phyloP scores from a whole-genome alignment of 1,140 invertebrate species.

The Calycopis cecrops region DNA sequence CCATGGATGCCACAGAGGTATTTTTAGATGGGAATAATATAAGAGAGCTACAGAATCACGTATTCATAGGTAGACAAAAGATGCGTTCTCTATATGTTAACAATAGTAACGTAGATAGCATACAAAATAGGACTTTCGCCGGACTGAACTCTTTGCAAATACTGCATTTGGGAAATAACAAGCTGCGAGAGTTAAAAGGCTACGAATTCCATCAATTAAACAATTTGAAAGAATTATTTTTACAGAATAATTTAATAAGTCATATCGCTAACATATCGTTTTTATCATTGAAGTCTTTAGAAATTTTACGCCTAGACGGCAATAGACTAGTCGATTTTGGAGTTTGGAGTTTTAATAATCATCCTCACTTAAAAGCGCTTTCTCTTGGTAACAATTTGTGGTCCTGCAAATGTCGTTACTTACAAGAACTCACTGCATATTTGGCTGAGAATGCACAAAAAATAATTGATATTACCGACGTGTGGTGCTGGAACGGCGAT shows the following conservation, averaged over 20 bases:
- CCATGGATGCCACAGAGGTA: conserved; percentile 95
- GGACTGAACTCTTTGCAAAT: conserved; percentile 87
- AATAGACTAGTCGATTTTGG: conserved; percentile 88
- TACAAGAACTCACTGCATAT: conserved; percentile 90
- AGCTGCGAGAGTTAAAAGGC: conserved; percentile 85
- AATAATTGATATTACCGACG: conserved; percentile 84
- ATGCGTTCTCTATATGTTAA: conserved; percentile 91
- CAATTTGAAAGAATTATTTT: conserved; percentile 87
- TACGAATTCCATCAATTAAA: conserved; percentile 92
- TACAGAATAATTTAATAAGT: conserved; percentile 90
- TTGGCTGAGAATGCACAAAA: conserved; percentile 87
- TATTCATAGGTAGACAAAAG: conserved; percentile 94
- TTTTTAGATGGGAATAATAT: conserved; percentile 94
- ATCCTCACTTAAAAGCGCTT: conserved; percentile 82
- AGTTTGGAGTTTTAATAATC: conserved; percentile 87
- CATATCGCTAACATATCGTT: conserved; percentile 89
- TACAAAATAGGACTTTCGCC: conserved; percentile 95
- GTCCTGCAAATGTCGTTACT: conserved; percentile 93
- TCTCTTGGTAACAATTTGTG: conserved; percentile 88
- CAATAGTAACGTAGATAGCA: conserved; percentile 87
- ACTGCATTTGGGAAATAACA: conserved; percentile 91
- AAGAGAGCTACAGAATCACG: conserved; percentile 88
- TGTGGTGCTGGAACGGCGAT: conserved; percentile 88
- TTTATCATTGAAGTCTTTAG: conserved; percentile 83
- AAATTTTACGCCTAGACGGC: conserved; percentile 88